Percentiles rank a stretch among this genome's conserved stretches.
Evolutionary conservation across 2,888 invertebrate species (phyloP).

Genomic region (Lasioglossum figueresi): DNA sequence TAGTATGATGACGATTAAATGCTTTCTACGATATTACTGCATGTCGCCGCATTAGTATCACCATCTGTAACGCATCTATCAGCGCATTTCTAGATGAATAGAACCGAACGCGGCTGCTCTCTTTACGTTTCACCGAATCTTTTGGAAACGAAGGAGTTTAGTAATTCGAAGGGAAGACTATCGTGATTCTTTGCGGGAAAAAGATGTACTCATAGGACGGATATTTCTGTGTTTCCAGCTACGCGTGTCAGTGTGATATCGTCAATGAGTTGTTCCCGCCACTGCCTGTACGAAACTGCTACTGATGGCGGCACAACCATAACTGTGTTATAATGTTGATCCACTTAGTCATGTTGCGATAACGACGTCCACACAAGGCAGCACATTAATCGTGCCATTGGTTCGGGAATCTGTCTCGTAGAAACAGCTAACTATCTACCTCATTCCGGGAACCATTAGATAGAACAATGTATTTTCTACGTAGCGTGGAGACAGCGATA

Average conservation of each 20-base stretch:
- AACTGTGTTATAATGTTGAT: constrained; percentile 65
- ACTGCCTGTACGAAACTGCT: constrained; percentile 81
- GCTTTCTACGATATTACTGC: not conserved
- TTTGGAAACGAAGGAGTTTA: not conserved
- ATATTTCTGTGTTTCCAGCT: constrained; percentile 91
- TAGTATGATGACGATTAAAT: not conserved
- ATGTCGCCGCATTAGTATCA: constrained; percentile 12
- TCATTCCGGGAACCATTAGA: constrained; percentile 23
- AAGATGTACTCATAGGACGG: constrained; percentile 69
- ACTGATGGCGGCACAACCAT: constrained; percentile 77
- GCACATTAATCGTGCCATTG: constrained; percentile 46
- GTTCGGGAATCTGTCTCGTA: constrained; percentile 25
- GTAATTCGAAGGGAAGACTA: not conserved
- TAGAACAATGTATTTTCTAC: not conserved
- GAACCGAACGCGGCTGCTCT: not conserved
- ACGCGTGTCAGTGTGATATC: constrained; percentile 95
- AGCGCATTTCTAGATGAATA: not conserved
- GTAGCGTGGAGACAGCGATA: not conserved
- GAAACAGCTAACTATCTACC: constrained; percentile 24
- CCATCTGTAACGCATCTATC: not conserved
- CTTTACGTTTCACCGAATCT: not conserved
- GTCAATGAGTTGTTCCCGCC: constrained; percentile 96
- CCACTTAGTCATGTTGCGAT: constrained; percentile 50
- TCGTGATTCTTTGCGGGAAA: not conserved
- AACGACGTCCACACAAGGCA: constrained; percentile 31